phyloP scores from a whole-genome alignment of 2,113 vertebrate species.

The Atractosteus spatula region DNA sequence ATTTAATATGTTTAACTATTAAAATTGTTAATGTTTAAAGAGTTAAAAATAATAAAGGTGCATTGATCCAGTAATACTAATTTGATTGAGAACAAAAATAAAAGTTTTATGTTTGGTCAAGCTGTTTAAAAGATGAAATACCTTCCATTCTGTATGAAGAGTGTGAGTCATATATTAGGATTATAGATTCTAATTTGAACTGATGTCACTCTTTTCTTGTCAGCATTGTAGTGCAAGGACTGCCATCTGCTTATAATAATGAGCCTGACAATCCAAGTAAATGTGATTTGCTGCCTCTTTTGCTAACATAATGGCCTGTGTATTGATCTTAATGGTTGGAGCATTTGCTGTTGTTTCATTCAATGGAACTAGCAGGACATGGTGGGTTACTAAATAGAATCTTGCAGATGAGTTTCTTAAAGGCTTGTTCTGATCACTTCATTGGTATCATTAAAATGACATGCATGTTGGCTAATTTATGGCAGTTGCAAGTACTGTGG shows the following conservation, averaged over 20 bases:
- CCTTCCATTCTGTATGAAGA: constrained; percentile 67
- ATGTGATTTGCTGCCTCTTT: constrained; percentile 85
- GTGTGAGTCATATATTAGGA: constrained; percentile 81
- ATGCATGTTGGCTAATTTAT: constrained; percentile 62
- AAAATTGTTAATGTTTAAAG: no score
- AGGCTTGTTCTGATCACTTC: constrained; percentile 57
- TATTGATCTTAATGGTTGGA: constrained; percentile 85
- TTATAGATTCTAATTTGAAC: constrained; percentile 98
- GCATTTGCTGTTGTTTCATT: constrained; percentile 72
- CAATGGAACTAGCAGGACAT: constrained; percentile 64
- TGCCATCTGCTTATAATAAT: constrained; percentile 95
- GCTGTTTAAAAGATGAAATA: constrained; percentile 72
- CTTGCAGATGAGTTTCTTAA: constrained; percentile 60
- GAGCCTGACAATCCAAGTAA: constrained; percentile 84
- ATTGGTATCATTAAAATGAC: constrained; percentile 67
- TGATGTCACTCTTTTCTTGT: constrained; percentile 83
- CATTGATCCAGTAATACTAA: constrained; percentile 45
- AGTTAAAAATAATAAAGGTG: constrained; percentile 23
- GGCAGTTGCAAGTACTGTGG: constrained; percentile 48
- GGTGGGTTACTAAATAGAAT: constrained; percentile 52
- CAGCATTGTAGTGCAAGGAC: constrained; percentile 74
- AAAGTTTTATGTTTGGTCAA: constrained; percentile 50
- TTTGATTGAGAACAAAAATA: constrained; percentile 59
- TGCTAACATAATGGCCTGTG: constrained; percentile 79
- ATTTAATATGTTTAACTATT: no score